Evolutionary conservation across 2,113 vertebrate species (phyloP).

Genomic region (Lamprologus callipterus): DNA sequence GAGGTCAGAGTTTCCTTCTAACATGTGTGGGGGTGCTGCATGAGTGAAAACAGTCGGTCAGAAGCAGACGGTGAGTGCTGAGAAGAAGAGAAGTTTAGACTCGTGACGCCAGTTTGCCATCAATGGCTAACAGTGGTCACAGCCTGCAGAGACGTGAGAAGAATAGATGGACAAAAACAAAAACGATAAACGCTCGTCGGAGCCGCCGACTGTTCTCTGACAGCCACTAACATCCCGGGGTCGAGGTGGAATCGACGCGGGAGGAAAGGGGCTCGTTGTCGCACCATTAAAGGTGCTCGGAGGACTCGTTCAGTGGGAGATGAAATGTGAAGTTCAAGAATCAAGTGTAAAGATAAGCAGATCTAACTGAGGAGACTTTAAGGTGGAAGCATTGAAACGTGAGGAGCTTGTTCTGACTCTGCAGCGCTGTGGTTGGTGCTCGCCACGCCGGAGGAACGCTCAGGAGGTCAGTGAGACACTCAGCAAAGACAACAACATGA

Average conservation of each 20-base stretch:
- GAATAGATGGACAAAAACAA: not conserved
- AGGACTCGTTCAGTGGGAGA: not conserved
- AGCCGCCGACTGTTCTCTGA: not conserved
- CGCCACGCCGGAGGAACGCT: not conserved
- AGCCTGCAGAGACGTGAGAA: not conserved
- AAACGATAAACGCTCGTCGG: fast-evolving
- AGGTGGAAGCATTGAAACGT: not conserved
- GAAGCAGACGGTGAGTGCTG: not conserved
- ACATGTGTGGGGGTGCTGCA: not conserved
- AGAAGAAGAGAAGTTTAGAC: not conserved
- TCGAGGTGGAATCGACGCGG: not conserved
- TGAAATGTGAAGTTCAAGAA: not conserved
- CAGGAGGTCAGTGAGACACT: not conserved
- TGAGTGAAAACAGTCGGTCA: not conserved
- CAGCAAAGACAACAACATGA: not conserved
- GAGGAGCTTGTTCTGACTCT: not conserved
- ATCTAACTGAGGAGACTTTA: not conserved
- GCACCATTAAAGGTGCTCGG: not conserved
- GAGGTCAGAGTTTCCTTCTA: not conserved
- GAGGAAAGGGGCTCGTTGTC: not conserved
- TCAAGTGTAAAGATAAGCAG: not conserved
- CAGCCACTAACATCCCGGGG: not conserved
- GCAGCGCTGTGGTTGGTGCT: not conserved
- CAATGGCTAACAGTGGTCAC: not conserved
- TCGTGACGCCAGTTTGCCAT: not conserved